phyloP scores from a whole-genome alignment of 2,888 invertebrate genomes.

The Lypha dubia region DNA sequence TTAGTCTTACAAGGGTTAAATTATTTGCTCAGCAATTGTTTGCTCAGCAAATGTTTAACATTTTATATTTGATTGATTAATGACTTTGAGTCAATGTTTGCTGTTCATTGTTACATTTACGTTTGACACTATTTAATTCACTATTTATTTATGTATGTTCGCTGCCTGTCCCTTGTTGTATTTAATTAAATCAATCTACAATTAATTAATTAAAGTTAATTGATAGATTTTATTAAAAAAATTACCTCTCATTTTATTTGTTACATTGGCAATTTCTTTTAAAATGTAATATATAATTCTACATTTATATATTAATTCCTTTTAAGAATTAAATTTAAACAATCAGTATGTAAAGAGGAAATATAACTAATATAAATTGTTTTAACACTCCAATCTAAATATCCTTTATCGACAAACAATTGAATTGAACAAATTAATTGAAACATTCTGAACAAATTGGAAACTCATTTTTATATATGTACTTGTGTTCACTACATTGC shows the following conservation, averaged over 20 bases:
- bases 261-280: not conserved
- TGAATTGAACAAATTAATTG: too few relatives aligned
- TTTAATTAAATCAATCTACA: slow-evolving; percentile 19
- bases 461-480: too few relatives aligned
- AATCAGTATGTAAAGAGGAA: not conserved
- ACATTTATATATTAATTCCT: too few relatives aligned
- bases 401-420: too few relatives aligned
- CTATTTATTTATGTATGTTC: slow-evolving; percentile 20
- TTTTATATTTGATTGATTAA: slow-evolving; percentile 25
- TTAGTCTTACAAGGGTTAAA: not conserved
- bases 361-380: too few relatives aligned
- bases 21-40: too few relatives aligned
- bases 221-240: not conserved
- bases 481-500: too few relatives aligned
- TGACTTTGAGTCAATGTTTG: not conserved
- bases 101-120: not conserved
- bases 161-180: not conserved
- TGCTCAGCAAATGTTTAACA: not conserved
- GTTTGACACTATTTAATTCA: slow-evolving; percentile 28
- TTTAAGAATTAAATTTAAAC: not conserved
- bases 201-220: slow-evolving; percentile 16
- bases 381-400: too few relatives aligned
- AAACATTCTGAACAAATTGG: too few relatives aligned
- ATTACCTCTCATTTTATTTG: not conserved
- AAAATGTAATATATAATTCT: not conserved